Conservation (phyloP, 2,113 vertebrate genomes). For the Passer montanus region DNA sequence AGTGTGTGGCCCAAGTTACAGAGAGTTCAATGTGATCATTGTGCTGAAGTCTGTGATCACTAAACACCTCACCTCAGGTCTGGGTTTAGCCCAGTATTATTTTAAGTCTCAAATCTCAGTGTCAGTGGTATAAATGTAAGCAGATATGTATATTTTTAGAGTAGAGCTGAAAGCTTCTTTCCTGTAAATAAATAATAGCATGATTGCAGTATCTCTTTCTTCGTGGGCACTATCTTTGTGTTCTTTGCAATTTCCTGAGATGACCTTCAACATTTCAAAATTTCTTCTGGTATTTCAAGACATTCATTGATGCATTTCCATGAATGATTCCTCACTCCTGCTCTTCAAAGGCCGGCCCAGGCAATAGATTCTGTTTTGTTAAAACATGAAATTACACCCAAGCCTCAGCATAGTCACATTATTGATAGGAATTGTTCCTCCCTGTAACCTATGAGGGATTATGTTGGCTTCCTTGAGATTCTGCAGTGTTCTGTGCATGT, state of each 20-base stretch:
- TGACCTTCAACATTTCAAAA: neutral
- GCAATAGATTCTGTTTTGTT: neutral
- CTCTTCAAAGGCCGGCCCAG: neutral
- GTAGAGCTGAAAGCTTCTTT: conserved; percentile 4
- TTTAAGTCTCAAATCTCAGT: neutral
- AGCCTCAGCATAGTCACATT: neutral
- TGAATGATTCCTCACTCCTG: neutral
- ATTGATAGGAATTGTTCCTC: neutral
- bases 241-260: neutral
- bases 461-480: neutral
- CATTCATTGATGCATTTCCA: neutral
- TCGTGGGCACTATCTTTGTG: neutral
- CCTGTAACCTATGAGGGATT: neutral
- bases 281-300: neutral
- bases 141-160: neutral
- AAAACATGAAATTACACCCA: neutral
- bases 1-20: neutral
- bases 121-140: neutral
- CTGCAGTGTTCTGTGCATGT: neutral
- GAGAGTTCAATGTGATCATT: neutral
- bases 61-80: neutral
- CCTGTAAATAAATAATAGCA: conserved; percentile 31
- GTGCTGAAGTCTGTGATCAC: neutral
- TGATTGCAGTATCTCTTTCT: neutral
- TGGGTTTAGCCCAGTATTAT: neutral